Evolutionary conservation across 2,113 vertebrate genomes (phyloP), one percentile per base, ranked within the genome.

Genomic region (Pterocles gutturalis): DNA sequence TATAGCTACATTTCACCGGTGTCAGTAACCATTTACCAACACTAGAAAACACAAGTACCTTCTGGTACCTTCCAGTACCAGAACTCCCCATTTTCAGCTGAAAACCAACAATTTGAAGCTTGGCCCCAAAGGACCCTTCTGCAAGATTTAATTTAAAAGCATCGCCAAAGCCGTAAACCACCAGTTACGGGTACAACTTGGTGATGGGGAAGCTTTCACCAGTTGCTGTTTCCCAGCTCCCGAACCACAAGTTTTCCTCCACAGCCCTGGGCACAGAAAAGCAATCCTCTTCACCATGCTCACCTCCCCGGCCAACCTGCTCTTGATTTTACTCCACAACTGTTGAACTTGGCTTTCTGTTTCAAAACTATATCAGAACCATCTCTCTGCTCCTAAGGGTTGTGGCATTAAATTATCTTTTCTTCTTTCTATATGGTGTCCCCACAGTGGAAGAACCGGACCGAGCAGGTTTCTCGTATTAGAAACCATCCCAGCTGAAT

Each of bases 111-210:
- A 48, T 9, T 3, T 57, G 48, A 65, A 80, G 36, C 71, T 88
- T 83, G 5, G 6, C 22, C 22, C 36, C 78, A 83, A 72, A 54
- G 14, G 25, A 57, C 31, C 12, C 25, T 75, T 55, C 38, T 20
- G 28, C 28, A 48, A 72, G 57, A 70, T 33, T 69, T 61, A 55
- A 77, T 12, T 61, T 61, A 34, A 48, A 76, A 88, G 67, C 72
- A 61, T 8, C 18, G 9, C 0, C 2, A 9, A 29, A 54, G 38
- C 34, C 0, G 1, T 13, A 87, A 78, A 19, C 25, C 76, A 33
- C 33, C 1, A 0, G 0, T 13, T 25, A 58, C 12, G 9, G 2
- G n/a, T 5, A 66, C 17, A 55, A 36, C 43, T 48, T 5, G 1
- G 10, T 22, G 31, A 54, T 13, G 6, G 8, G 8, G 11, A 46